Percentiles rank a stretch among this genome's conserved stretches.
These are phyloP conservation scores for Branchellion lobata DNA, from an alignment of 2,888 invertebrate genomes.

Conservation along the genomic window DNA sequence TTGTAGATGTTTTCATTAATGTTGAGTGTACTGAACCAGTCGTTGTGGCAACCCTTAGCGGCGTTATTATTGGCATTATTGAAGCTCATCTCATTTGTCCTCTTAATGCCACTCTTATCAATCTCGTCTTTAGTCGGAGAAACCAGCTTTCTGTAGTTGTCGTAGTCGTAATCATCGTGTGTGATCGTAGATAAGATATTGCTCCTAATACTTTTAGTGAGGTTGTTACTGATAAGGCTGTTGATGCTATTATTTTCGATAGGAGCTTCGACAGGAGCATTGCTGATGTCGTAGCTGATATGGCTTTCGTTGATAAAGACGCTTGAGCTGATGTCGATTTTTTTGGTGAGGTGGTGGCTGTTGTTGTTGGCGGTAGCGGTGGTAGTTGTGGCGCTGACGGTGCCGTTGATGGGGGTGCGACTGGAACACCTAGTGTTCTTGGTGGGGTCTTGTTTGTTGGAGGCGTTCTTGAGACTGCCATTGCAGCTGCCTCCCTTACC, in stretches of 20 bases:
- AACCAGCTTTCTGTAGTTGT: not conserved
- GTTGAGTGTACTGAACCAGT: not conserved
- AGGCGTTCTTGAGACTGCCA: constrained; percentile 12
- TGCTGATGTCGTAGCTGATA: not conserved
- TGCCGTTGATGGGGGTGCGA: not conserved
- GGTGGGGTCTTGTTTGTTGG: not conserved
- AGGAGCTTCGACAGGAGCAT: too few relatives aligned
- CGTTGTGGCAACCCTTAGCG: not conserved
- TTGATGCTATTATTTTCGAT: not conserved
- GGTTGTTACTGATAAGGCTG: not conserved
- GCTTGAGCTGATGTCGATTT: not conserved
- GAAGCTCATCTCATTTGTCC: not conserved
- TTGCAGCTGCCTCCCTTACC: constrained; percentile 32
- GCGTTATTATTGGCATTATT: not conserved
- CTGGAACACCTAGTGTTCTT: not conserved
- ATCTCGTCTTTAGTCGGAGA: not conserved
- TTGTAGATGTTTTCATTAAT: too few relatives aligned
- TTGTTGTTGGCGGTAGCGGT: not conserved
- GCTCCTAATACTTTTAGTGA: not conserved
- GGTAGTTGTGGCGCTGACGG: too few relatives aligned
- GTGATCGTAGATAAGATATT: not conserved
- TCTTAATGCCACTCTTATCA: not conserved
- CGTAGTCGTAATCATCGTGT: too few relatives aligned
- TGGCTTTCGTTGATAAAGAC: not conserved
- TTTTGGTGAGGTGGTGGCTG: not conserved